Base-by-base conservation (phyloP, 2,113 vertebrate species). In the Budorcas taxicolor region DNA sequence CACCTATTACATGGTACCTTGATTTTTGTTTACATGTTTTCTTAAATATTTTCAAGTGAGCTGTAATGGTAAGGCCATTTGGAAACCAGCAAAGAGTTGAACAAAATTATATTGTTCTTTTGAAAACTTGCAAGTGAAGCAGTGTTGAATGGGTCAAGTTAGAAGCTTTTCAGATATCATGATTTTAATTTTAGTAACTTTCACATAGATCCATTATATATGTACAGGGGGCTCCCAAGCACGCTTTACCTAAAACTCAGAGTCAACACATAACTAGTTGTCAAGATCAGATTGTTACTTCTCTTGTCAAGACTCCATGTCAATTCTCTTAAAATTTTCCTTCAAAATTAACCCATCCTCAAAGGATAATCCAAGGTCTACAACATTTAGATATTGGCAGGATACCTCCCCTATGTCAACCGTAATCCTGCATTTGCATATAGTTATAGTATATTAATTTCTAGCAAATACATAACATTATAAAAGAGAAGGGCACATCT, bases 11-110 rank as follows among this genome's bases (percentile, higher is more conserved):
- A 76, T 50, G 25, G 33, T 96, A 71, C 55, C 27, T 83, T 93
- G 52, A 58, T n/a, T 96, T 97, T 90, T 90, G 95, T 93, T 93
- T 93, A 76, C 47, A 58, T 13, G 21, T 71, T 96, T 97, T 94
- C 78, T 64, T 83, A 82, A 80, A 83, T 90, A 7, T 64, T 36
- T 93, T 87, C 58, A 95, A 93, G 27, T 58, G 47, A 91, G 5
- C 47, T 91, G 12, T 7, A 47, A 78, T 52, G 17, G 33, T 64
- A 95, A 95, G 10, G 16, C 58, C 64, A 67, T 52, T 58, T 91
- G 47, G n/a, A 93, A 93, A 95, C 10, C 58, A 91, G 9, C 27
- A 92, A 95, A 95, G 36, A 45, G 17, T 29, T 90, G 2, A 87
- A 93, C 36, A 76, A 96, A 94, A 80, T 45, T 67, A 71, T 94